Conservation (phyloP, 2,113 vertebrate genomes). For the Bambusicola thoracicus region DNA sequence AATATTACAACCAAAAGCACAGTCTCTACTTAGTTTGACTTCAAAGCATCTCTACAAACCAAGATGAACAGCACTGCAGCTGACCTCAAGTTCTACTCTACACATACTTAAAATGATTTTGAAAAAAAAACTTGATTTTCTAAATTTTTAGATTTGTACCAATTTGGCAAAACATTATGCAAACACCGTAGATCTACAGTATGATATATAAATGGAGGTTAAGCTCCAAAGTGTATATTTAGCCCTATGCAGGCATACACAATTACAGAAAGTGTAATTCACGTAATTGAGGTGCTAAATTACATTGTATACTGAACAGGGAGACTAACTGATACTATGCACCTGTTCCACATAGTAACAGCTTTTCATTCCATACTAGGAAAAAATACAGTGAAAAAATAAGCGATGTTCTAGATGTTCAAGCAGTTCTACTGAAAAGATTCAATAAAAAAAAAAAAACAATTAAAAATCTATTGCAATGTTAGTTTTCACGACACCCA, state of each 20-base stretch:
- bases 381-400: neutral
- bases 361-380: neutral
- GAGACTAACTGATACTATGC: neutral
- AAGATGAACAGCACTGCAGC: neutral
- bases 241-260: neutral
- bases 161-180: neutral
- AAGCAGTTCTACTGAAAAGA: neutral
- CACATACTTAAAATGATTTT: neutral
- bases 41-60: neutral
- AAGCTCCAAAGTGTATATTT: neutral
- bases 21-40: neutral
- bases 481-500: no score
- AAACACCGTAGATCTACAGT: neutral
- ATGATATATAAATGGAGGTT: neutral
- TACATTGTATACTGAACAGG: neutral
- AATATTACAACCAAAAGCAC: neutral
- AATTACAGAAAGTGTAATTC: neutral
- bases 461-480: neutral
- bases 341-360: neutral
- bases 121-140: neutral
- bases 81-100: neutral
- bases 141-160: neutral
- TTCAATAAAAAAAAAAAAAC: neutral
- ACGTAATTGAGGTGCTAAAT: neutral
- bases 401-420: neutral